phyloP scores from a whole-genome alignment of 2,888 invertebrate species.

The Kryphioiulus occultus region DNA sequence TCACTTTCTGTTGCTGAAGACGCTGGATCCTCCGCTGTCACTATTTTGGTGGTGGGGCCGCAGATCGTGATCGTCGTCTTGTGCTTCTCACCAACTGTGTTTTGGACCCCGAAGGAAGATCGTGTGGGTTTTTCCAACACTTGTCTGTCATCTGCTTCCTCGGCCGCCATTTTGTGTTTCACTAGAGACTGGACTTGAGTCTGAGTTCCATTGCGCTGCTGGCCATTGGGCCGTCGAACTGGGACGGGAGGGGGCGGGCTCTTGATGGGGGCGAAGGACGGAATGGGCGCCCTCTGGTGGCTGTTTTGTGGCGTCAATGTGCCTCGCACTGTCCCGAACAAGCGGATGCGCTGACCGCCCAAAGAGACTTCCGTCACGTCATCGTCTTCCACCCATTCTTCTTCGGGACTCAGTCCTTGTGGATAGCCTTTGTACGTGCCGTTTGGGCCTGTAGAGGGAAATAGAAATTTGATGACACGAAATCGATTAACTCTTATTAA shows the following conservation, averaged over 20 bases:
- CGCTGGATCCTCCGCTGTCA: neutral
- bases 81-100: neutral
- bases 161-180: neutral
- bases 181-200: neutral
- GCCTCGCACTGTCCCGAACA: constrained; percentile 50
- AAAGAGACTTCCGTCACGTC: constrained; percentile 43
- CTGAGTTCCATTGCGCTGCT: neutral
- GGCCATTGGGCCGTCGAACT: neutral
- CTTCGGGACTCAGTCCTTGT: neutral
- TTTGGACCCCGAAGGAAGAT: neutral
- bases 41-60: neutral
- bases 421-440: constrained; percentile 15
- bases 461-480: no score
- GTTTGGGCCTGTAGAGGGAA: neutral
- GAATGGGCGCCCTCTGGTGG: constrained; percentile 24
- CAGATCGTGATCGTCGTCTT: constrained; percentile 43
- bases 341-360: constrained; percentile 49
- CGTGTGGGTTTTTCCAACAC: neutral
- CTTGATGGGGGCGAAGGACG: neutral
- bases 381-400: constrained; percentile 41
- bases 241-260: neutral
- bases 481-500: no score
- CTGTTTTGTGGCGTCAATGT: constrained; percentile 24
- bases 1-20: neutral
- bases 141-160: neutral